Evolutionary conservation across 2,888 invertebrate species (phyloP).

Genomic region (Bursaphelenchus okinawaensis): DNA sequence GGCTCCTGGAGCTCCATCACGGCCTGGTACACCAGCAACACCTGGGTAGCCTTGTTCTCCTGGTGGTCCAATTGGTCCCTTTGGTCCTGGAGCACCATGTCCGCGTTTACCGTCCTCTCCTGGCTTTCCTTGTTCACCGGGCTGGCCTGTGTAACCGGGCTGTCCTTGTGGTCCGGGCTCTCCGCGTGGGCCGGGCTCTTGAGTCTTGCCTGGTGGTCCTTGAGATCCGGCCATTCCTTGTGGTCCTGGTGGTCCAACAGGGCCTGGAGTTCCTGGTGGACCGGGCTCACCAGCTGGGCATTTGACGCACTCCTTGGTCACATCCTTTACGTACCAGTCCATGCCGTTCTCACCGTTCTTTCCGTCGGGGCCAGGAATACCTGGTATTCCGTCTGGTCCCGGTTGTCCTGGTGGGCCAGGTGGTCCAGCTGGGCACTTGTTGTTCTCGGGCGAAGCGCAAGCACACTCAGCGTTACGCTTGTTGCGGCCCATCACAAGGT

Average conservation of each 20-base stretch:
- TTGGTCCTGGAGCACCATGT: not conserved
- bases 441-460: conserved; percentile 1
- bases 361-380: conserved; percentile 26
- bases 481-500: conserved; percentile 18
- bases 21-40: not conserved
- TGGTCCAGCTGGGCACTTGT: conserved; percentile 29
- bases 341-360: conserved; percentile 24
- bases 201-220: conserved; percentile 17
- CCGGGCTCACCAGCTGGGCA: conserved; percentile 48
- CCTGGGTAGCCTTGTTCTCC: not conserved
- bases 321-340: conserved; percentile 1
- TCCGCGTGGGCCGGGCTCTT: conserved; percentile 22
- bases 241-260: conserved; percentile 33
- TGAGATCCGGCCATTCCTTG: conserved; percentile 17
- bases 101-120: not conserved
- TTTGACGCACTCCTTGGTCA: conserved; percentile 33
- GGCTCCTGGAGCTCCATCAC: not conserved
- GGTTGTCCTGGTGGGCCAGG: conserved; percentile 41
- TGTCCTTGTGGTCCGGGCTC: conserved; percentile 18
- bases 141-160: not conserved
- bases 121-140: not conserved
- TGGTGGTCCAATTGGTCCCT: not conserved
- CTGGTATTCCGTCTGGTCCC: conserved; percentile 38
- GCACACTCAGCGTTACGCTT: conserved; percentile 16
- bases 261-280: conserved; percentile 34